Conservation (phyloP, 1,140 invertebrate genomes). For the Tetraneura akinire region DNA sequence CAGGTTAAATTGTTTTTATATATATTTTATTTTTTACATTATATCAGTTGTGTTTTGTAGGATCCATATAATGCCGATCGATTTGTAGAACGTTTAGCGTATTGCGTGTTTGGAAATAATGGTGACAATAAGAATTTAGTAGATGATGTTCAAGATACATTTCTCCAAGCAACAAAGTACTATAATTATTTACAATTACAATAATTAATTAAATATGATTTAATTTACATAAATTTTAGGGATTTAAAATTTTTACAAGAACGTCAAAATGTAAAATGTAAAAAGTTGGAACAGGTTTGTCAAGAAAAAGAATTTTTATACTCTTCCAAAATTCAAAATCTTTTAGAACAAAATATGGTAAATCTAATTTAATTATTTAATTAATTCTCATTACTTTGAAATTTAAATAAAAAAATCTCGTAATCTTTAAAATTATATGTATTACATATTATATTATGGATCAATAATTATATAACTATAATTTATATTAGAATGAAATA, state of each 20-base stretch:
- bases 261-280: constrained; percentile 84
- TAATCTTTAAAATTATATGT: too few species aligned
- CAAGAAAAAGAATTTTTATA: constrained; percentile 83
- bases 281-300: constrained; percentile 78
- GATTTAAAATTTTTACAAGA: constrained; percentile 78
- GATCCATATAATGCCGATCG: constrained; percentile 96
- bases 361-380: background rate
- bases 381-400: too few species aligned
- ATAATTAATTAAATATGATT: background rate
- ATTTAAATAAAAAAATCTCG: too few species aligned
- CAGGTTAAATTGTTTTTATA: constrained; percentile 53
- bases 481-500: constrained; percentile 69
- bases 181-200: background rate
- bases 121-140: constrained; percentile 68
- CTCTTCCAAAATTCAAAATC: constrained; percentile 16
- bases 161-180: constrained; percentile 85
- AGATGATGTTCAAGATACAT: constrained; percentile 83
- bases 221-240: constrained; percentile 57
- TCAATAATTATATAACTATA: too few species aligned
- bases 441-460: too few species aligned
- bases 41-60: constrained; percentile 59
- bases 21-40: background rate
- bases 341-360: constrained; percentile 31
- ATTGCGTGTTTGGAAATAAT: constrained; percentile 82
- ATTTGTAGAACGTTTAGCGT: constrained; percentile 95